Evolutionary conservation across 2,888 invertebrate species (phyloP), one percentile per base, ranked within the genome.

Genomic region (Gryllus longicercus): DNA sequence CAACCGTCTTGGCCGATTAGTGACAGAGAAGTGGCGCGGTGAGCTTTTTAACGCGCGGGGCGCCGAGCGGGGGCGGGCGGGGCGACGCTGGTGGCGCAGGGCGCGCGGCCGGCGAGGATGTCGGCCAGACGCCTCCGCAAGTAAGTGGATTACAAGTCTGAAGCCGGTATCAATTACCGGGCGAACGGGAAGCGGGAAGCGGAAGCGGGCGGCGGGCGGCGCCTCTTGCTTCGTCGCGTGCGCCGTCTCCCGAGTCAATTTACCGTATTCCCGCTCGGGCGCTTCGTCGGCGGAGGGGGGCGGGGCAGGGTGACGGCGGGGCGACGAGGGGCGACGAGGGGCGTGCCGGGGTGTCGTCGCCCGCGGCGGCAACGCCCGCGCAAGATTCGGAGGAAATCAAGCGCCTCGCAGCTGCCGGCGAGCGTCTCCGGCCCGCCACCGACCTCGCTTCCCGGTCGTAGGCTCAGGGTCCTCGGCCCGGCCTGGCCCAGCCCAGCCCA

Each of bases 111-210:
- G 63, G 63, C 63, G 16, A 63, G 12, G n/a, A 63, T 63, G 63
- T 63, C 16, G 63, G 63, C 63, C 63, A 63, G 63, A 38, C n/a
- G 63, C 63, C 63, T 63, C 16, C 63, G 14, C 16, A 63, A 63
- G 63, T 63, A 63, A 63, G n/a, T 63, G 63, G 63, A 63, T 63
- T 63, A 63, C 63, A 63, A 63, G 63, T 63, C 63, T 63, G 63
- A n/a, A 63, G n/a, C 63, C 63, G 63, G 63, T 63, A 63, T 63
- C 63, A 63, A 63, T 63, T 63, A 63, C 63, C 63, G n/a, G 63
- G 63, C 38, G 38, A 38, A 38, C 38, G 38, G 38, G 38, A 38
- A 38, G 38, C 38, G 8, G 38, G 38, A 38, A 38, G 63, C 63
- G 63, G 63, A 63, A 63, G 63, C 4, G 38, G 38, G 8, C 38